Percentiles rank a stretch among this genome's conserved stretches.
Evolutionary conservation across 2,797 vertebrate genomes (phyloP).

Genomic region (Propithecus perrieri): DNA sequence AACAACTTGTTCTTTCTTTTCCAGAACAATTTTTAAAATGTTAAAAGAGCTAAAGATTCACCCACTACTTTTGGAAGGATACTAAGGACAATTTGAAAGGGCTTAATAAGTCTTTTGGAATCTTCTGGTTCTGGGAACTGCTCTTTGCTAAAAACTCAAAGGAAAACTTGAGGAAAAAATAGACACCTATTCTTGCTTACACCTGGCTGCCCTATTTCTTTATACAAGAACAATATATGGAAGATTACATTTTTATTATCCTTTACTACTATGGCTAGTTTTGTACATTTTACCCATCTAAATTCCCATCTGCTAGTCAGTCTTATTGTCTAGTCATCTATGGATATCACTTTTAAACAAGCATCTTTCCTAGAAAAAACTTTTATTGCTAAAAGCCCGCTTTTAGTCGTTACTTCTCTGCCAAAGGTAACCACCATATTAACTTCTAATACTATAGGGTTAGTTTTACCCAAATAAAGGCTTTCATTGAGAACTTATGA

Average conservation of each 20-base stretch:
- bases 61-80: slow-evolving; percentile 24
- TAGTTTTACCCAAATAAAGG: neutral
- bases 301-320: neutral
- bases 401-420: neutral
- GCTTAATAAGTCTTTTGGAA: neutral
- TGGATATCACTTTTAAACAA: neutral
- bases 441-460: neutral
- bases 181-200: neutral
- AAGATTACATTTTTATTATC: neutral
- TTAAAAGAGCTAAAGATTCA: slow-evolving; percentile 43
- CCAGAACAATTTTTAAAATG: neutral
- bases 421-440: neutral
- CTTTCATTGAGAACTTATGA: neutral
- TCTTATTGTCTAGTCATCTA: neutral
- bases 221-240: neutral
- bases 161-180: neutral
- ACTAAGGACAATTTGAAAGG: neutral
- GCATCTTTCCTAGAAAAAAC: neutral
- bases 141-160: slow-evolving; percentile 28
- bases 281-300: neutral
- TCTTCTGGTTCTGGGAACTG: neutral
- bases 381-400: neutral
- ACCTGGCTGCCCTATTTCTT: neutral
- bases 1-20: neutral
- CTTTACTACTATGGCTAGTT: neutral